Percentiles rank a stretch among this genome's conserved stretches.
phyloP scores from a whole-genome alignment of 1,140 invertebrate genomes.

The Heliothis virescens region DNA sequence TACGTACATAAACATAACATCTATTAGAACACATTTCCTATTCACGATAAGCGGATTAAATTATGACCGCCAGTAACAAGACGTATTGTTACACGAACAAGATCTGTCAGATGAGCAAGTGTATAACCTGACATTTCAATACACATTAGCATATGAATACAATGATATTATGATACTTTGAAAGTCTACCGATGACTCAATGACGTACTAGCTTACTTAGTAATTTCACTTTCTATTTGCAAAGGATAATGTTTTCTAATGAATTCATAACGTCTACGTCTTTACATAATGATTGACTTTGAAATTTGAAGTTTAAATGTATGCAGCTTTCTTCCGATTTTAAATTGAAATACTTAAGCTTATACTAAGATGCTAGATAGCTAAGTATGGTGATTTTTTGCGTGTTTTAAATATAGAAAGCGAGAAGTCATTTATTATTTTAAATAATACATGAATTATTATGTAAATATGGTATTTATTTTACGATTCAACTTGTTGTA shows the following conservation, averaged over 20 bases:
- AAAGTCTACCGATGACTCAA: conserved; percentile 39
- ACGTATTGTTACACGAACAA: conserved; percentile 19
- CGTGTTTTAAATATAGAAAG: too few species aligned
- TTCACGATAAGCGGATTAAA: neutral
- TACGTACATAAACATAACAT: too few species aligned
- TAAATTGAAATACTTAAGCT: neutral
- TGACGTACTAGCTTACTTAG: neutral
- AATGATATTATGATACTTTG: conserved; percentile 16
- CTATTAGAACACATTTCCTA: neutral
- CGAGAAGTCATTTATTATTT: too few species aligned
- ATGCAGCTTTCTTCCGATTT: neutral
- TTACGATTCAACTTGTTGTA: too few species aligned
- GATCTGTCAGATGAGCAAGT: conserved; percentile 26
- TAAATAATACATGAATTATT: too few species aligned
- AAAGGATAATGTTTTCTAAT: conserved; percentile 44
- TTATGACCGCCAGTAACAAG: conserved; percentile 6
- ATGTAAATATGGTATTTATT: too few species aligned
- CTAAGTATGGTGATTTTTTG: too few species aligned
- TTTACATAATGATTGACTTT: conserved; percentile 24
- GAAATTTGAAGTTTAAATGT: neutral
- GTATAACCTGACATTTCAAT: conserved; percentile 31
- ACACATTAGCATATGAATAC: conserved; percentile 28
- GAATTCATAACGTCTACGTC: conserved; percentile 28
- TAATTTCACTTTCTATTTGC: conserved; percentile 49
- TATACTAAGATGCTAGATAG: too few species aligned